phyloP scores from a whole-genome alignment of 2,797 vertebrate genomes.

The Lagorchestes hirsutus region DNA sequence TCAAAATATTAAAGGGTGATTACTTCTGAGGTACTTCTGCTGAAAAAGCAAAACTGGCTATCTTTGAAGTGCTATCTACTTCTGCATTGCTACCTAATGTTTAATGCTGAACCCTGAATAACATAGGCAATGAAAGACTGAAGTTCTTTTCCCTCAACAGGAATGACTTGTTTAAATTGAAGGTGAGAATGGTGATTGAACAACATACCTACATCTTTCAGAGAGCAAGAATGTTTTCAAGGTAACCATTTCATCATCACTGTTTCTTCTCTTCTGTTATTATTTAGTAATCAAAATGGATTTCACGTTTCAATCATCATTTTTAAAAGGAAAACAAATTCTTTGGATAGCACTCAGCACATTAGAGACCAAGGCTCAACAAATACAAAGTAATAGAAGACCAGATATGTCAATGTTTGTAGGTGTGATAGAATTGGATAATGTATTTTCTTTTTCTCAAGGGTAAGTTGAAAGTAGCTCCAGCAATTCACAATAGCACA shows the following conservation, averaged over 20 bases:
- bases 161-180: constrained; percentile 35
- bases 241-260: neutral
- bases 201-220: neutral
- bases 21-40: constrained; percentile 52
- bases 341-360: neutral
- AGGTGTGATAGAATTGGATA: constrained; percentile 5
- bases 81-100: constrained; percentile 61
- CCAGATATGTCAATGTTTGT: constrained; percentile 33
- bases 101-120: constrained; percentile 3
- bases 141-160: constrained; percentile 41
- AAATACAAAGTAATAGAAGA: constrained; percentile 62
- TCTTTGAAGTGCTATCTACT: constrained; percentile 55
- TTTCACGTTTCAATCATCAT: constrained; percentile 41
- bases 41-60: constrained; percentile 30
- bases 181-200: constrained; percentile 29
- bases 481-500: constrained; percentile 35
- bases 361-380: constrained; percentile 31
- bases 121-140: neutral
- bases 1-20: constrained; percentile 71
- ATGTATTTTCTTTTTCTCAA: constrained; percentile 35
- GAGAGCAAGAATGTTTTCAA: constrained; percentile 34
- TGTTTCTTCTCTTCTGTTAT: constrained; percentile 15
- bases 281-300: neutral
- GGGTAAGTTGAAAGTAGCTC: constrained; percentile 49
- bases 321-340: constrained; percentile 22